Base-by-base conservation (phyloP, 1,140 invertebrate genomes). In the Dinoponera quadriceps region DNA sequence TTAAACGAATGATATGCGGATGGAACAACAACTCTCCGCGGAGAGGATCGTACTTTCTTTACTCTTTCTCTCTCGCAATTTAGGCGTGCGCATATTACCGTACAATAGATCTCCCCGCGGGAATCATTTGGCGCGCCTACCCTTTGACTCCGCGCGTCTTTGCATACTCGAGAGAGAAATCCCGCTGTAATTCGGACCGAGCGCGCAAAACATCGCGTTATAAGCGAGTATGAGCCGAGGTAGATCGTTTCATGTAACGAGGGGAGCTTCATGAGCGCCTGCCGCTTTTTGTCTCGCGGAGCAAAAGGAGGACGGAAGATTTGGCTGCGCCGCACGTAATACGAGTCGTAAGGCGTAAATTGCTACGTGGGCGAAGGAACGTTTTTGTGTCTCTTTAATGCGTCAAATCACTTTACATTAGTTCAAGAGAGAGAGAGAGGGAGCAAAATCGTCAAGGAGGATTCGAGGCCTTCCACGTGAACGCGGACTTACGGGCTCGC, bases 201-300 rank as follows among this genome's bases (percentile, higher is more conserved):
- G 7, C 51, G 85, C 57, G 80, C 85, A 87, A 87, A 87, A 87
- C 85, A 85, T 82, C 84, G 57, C 72, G 78, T 87, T 85, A 87
- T 68, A 71, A 87, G 63, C 55, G 85, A 44, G 38, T 65, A 54
- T 68, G 60, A 71, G 81, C 59, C 59, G 72, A 22, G 27, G 84
- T 66, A 78, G 57, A 72, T 82, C 74, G 62, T 51, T 66, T 55
- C 60, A 60, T 84, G 55, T 87, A 87, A 87, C 85, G 85, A 87
- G 86, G 62, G 55, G 57, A 51, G 66, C 68, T 77, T 86, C 85
- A 86, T 86, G 86, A 87, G 72, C 71, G 81, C 62, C 62, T 55
- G 66, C 44, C 68, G 63, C 66, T 87, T 87, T 87, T 87, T 87
- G 73, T 87, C 68, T 59, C 44, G 63, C 59, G 72, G 48, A 33